These are phyloP conservation scores for Oegoconia quadripuncta DNA, from an alignment of 2,888 invertebrate genomes.

Conservation along the genomic window DNA sequence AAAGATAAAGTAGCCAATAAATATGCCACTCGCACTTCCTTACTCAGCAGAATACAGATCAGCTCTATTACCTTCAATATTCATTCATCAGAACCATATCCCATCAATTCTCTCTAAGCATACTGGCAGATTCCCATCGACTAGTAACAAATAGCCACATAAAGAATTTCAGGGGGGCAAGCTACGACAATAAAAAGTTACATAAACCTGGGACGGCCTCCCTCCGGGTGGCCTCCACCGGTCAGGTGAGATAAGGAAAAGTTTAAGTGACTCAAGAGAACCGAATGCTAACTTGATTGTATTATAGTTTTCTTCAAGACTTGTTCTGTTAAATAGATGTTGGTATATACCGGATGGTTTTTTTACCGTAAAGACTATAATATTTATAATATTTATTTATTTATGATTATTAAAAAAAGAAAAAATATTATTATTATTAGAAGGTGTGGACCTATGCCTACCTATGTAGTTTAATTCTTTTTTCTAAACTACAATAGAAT, in stretches of 20 bases:
- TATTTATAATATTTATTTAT: no score
- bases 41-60: not conserved
- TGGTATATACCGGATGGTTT: no score
- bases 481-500: no score
- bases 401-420: no score
- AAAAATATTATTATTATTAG: no score
- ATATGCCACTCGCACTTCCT: not conserved
- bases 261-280: conserved; percentile 17
- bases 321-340: no score
- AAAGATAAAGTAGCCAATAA: not conserved
- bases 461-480: no score
- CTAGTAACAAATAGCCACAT: not conserved
- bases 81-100: not conserved
- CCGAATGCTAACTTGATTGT: not conserved
- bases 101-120: not conserved
- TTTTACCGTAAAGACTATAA: no score
- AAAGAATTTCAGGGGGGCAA: not conserved
- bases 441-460: no score
- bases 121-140: conserved; percentile 1
- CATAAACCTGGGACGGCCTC: conserved; percentile 10
- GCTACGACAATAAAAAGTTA: conserved; percentile 17
- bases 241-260: conserved; percentile 31
- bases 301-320: not conserved
- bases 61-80: not conserved
- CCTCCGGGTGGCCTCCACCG: conserved; percentile 9